These are phyloP conservation scores for Darevskia mixta DNA, from an alignment of 2,797 vertebrate genomes.

Conservation along the genomic window DNA sequence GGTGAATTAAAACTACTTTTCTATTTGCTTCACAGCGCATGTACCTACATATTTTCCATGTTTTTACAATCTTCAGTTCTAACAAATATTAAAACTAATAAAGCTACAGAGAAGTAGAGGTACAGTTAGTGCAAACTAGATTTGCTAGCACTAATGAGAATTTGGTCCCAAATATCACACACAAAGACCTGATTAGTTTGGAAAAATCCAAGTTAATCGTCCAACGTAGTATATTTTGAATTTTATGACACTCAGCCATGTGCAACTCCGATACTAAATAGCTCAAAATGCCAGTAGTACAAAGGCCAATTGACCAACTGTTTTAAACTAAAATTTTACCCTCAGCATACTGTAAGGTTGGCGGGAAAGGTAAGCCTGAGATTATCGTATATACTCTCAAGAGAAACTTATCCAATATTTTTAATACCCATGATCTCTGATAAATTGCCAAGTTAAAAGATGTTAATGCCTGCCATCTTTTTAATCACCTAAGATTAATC, in stretches of 20 bases:
- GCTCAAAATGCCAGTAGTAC: neutral
- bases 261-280: neutral
- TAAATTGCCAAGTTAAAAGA: neutral
- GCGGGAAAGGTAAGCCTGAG: neutral
- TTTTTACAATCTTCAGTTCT: neutral
- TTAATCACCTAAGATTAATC: constrained; percentile 9
- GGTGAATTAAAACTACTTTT: constrained; percentile 41
- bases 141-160: neutral
- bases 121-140: neutral
- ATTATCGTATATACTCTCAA: neutral
- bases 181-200: constrained; percentile 16
- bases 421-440: neutral
- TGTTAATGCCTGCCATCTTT: neutral
- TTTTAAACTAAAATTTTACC: constrained; percentile 5
- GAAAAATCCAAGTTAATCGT: constrained; percentile 12
- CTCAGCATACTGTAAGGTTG: neutral
- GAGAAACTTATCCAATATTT: neutral
- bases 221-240: constrained; percentile 2
- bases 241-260: neutral
- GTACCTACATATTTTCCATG: neutral
- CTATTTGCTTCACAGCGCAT: constrained; percentile 26
- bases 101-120: neutral
- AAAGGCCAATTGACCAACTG: constrained; percentile 15
- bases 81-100: neutral
- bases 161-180: neutral